Base-by-base conservation (phyloP, 2,888 invertebrate genomes). In the Gymnosoma rotundatum region DNA sequence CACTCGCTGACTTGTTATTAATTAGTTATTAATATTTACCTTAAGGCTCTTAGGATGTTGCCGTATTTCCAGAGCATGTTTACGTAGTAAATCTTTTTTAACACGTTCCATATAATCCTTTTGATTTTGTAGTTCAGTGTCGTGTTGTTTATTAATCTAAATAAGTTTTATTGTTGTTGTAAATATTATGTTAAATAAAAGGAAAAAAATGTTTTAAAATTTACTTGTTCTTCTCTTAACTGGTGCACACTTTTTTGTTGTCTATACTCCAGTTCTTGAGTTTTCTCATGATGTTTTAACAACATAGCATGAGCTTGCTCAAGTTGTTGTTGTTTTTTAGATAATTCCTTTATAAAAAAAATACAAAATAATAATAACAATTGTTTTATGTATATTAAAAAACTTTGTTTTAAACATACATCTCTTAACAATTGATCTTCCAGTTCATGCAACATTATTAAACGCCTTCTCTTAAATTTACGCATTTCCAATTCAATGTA, bases 11-110 rank as follows among this genome's bases (percentile, higher is more conserved):
- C 7, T 32, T 32, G 8, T 32, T 32, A 5, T 7, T 32, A 32
- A 6, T 32, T 7, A 32, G 32, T 5, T 10, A 9, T 52, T 52
- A 9, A 52, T 52, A 64, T 52, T 78, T 86, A 98, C 98, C 95
- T 98, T 98, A 89, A 99, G 95, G 93, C 99, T 98, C 93, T 99
- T 98, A 78, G 99, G 99, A 93, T 99, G 99, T 92, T 99, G 99
- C 91, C 99, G 98, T 88, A 98, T 95, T 93, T 99, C 98, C 88
- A 98, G 93, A 78, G 98, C 98, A 93, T 99, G 99, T 90, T 98
- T 98, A 93, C 99, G 99, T 88, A 97, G 94, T 90, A 99, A 94
- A 91, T 99, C 99, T 86, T 97, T 95, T 91, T 98, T 97, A 14
- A 98, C 96, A 84, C 98, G 95, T 90, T 96, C 95, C 95, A 98